A percentile compares a stretch with the other conserved stretches of the same genome.
Conservation (phyloP, 2,113 vertebrate species). For the Acrocephalus arundinaceus region DNA sequence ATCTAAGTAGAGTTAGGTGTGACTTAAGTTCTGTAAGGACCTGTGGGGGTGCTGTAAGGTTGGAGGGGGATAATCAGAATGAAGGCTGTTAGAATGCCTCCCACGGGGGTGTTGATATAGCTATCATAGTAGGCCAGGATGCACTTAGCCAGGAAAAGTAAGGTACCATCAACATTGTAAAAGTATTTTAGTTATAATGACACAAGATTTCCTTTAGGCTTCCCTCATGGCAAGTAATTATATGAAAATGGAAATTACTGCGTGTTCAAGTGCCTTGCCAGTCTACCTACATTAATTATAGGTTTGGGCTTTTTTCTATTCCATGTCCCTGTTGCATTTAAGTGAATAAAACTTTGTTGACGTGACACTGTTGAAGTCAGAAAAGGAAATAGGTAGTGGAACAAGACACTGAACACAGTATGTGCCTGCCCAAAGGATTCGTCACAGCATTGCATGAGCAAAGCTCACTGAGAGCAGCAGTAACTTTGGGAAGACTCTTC, state of each 20-base stretch:
- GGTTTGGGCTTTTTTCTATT: neutral
- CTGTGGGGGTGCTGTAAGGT: neutral
- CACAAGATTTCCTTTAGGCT: neutral
- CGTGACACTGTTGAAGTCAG: neutral
- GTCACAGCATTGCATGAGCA: rapidly evolving
- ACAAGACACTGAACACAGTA: rapidly evolving
- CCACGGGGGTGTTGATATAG: neutral
- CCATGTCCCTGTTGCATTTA: neutral
- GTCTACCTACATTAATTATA: neutral
- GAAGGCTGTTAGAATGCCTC: neutral
- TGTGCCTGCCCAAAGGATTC: neutral
- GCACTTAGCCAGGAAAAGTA: neutral
- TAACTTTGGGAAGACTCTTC: neutral
- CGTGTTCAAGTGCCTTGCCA: neutral
- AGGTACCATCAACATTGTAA: neutral
- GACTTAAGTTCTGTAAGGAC: neutral
- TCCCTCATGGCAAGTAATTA: neutral
- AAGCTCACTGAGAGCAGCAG: neutral
- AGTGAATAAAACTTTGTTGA: neutral
- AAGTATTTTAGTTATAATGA: neutral
- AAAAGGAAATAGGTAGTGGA: neutral
- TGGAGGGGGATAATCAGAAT: neutral
- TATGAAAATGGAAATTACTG: neutral
- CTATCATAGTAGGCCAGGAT: neutral
- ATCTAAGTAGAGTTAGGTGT: neutral